phyloP scores from a whole-genome alignment of 2,888 invertebrate species.

The Lepidocyrtoides sp. region DNA sequence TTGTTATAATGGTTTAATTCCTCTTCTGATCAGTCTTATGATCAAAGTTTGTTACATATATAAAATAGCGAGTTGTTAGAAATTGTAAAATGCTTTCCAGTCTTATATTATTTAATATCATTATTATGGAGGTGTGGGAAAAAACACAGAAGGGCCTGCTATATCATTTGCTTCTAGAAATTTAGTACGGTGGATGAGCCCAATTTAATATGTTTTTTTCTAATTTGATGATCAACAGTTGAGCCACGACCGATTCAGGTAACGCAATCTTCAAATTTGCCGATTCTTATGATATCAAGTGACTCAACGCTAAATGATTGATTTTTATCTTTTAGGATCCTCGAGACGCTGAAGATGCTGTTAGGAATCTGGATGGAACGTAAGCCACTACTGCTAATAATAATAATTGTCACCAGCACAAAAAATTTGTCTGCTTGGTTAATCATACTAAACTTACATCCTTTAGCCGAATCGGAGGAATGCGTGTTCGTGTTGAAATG shows the following conservation, averaged over 20 bases:
- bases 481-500: slow-evolving; percentile 97
- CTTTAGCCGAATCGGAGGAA: slow-evolving; percentile 95
- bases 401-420: too few species aligned
- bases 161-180: slow-evolving; percentile 13
- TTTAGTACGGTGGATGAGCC: neutral
- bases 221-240: slow-evolving; percentile 45
- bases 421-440: neutral
- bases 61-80: slow-evolving; percentile 67
- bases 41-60: slow-evolving; percentile 30
- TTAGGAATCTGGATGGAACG: slow-evolving; percentile 94
- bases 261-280: too few species aligned
- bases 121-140: slow-evolving; percentile 67
- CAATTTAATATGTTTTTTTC: slow-evolving; percentile 16
- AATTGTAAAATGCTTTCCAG: slow-evolving; percentile 56
- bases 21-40: slow-evolving; percentile 37
- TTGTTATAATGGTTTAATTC: slow-evolving; percentile 15
- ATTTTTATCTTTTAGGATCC: slow-evolving; percentile 96
- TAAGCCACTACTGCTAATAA: too few species aligned
- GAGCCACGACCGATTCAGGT: too few species aligned
- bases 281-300: too few species aligned
- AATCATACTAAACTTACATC: too few species aligned
- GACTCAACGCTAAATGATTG: too few species aligned
- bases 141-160: slow-evolving; percentile 34
- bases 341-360: slow-evolving; percentile 95
- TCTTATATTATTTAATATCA: neutral